These are phyloP conservation scores for Spilarctia lutea DNA, from an alignment of 2,888 invertebrate genomes.

Conservation along the genomic window DNA sequence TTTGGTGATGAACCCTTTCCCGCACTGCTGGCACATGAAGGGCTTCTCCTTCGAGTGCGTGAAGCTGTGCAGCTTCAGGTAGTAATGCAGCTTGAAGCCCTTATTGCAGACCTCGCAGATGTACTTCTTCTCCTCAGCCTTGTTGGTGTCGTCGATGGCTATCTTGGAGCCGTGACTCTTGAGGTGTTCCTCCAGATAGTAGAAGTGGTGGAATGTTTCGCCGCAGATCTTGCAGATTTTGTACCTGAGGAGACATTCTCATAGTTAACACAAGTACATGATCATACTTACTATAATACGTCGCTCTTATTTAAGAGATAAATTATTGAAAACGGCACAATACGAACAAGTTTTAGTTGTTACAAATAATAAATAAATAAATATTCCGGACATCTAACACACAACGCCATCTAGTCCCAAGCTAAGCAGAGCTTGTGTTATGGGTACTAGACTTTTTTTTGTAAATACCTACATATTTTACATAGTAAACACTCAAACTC, in stretches of 20 bases:
- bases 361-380: too few species aligned
- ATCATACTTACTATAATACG: too few species aligned
- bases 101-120: constrained; percentile 75
- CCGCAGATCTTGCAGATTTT: constrained; percentile 82
- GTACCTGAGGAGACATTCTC: constrained; percentile 9
- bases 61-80: constrained; percentile 77
- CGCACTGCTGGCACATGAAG: constrained; percentile 79
- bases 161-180: constrained; percentile 78
- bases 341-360: too few species aligned
- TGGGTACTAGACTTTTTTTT: too few species aligned
- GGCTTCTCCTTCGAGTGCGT: constrained; percentile 82
- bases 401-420: too few species aligned
- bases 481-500: too few species aligned
- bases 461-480: too few species aligned
- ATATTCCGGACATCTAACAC: too few species aligned
- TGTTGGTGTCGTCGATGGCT: constrained; percentile 66
- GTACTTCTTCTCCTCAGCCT: constrained; percentile 72
- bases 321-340: too few species aligned
- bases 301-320: too few species aligned
- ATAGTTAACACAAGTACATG: background rate
- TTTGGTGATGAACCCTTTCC: constrained; percentile 79
- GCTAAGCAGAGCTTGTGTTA: too few species aligned
- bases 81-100: constrained; percentile 78
- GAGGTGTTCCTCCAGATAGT: constrained; percentile 77
- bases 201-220: constrained; percentile 80